Evolutionary conservation across 2,797 vertebrate species (phyloP), one percentile per base, ranked within the genome.

Genomic region (Neostethus bicornis): DNA sequence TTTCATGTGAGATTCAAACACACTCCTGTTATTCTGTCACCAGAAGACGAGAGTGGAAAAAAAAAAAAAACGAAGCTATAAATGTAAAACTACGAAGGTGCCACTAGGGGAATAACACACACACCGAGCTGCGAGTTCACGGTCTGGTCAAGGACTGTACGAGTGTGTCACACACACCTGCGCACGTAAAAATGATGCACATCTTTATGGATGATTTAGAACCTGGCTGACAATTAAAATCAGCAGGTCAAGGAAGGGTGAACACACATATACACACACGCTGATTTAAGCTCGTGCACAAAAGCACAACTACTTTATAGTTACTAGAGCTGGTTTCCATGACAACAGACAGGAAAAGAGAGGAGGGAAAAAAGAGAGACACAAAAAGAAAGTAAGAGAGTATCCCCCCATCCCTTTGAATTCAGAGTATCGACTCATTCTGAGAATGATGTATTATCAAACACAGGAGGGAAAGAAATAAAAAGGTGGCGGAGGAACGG

Each of bases 261-360:
- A 72, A 66, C 43, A 66, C 69, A 75, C 38, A 71, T 57, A 45
- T 53, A 7, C 42, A 23, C 28, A 32, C 35, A 14, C 42, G 32
- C 13, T 20, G 25, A 45, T 37, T 20, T 55, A 46, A 28, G 19
- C 29, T 44, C 53, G 31, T 70, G 68, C 73, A 44, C 46, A 65
- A 58, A 59, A 76, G 51, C 68, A 67, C 43, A 62, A 88, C 72
- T 73, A 82, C 82, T 82, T 84, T 87, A 74, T 85, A 88, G 89
- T 91, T 92, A 91, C 91, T 87, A 86, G 90, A 91, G 84, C 91
- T 62, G 81, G 96, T 98, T 96, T 93, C 96, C 93, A 96, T 98
- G 96, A 95, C 96, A 96, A 97, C 95, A 93, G 91, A 93, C 89
- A 55, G 67, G 67, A 47, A 77, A 72, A 67, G 79, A 65, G 72